Base-by-base conservation (phyloP, 1,140 invertebrate genomes). In the Lordiphosa clarofinis region DNA sequence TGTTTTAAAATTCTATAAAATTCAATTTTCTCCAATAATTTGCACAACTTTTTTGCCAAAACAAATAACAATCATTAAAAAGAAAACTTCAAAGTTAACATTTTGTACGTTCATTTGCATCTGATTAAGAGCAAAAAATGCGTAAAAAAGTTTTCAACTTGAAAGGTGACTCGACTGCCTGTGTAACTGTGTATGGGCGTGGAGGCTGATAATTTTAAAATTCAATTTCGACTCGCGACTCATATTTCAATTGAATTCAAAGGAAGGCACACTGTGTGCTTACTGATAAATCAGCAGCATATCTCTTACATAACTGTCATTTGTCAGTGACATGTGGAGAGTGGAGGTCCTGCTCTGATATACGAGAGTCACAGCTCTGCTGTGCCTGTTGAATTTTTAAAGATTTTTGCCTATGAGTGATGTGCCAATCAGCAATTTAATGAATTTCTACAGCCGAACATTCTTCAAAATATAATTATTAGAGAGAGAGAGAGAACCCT, bases 171-270 rank as follows among this genome's bases (percentile, higher is more conserved):
- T 39, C 21, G 21, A 6, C 21, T 24, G 21, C 21, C 21, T 24
- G 6, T 24, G 21, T 24, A 5, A 24, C 21, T 24, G 21, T 24
- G 21, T 24, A 39, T 10, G 60, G 28, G n/a, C 44, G 46, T 24
- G 12, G 40, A 24, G 21, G 21, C 66, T 57, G 59, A 60, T 66
- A 66, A 61, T 73, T 60, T 64, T 44, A 63, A 69, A 70, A 73
- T 73, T 73, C 70, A 73, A 73, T 73, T 73, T 66, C 38, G 59
- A 61, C 52, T 56, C 40, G 47, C 56, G 49, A 39, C 54, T 66
- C 70, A 66, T 73, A 72, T 73, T 69, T 73, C 66, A 73, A 65
- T 60, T 73, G 69, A 13, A 57, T 44, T 24, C 15, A 56, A 42
- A 43, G 46, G 33, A 21, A 35, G 33, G 24, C 21, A 37, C 6